Conservation (phyloP, 1,140 invertebrate species). For the Schlechtendalia chinensis region DNA sequence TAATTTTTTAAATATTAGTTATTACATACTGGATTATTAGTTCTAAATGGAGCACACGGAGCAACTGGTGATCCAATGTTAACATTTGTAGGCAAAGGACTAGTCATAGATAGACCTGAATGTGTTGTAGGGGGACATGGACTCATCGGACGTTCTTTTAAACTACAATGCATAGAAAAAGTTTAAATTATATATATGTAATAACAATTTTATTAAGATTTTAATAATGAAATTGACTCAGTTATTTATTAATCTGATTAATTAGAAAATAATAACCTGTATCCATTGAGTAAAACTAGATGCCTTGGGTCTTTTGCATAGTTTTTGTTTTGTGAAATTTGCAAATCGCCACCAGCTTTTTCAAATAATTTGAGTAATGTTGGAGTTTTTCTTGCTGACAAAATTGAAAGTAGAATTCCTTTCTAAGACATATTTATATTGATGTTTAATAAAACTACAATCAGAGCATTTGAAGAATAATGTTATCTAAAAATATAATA, state of each 20-base stretch:
- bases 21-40: constrained; percentile 41
- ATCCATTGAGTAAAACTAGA: constrained; percentile 76
- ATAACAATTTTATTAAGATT: no score
- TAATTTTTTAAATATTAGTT: background rate
- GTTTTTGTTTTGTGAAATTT: constrained; percentile 77
- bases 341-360: constrained; percentile 80
- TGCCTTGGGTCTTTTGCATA: constrained; percentile 86
- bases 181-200: no score
- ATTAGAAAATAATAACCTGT: constrained; percentile 56
- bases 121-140: constrained; percentile 58
- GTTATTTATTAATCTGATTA: background rate
- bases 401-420: constrained; percentile 80
- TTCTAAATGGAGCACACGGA: constrained; percentile 35
- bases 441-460: background rate
- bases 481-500: constrained; percentile 55
- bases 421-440: constrained; percentile 58
- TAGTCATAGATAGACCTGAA: constrained; percentile 57
- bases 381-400: constrained; percentile 84
- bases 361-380: constrained; percentile 75
- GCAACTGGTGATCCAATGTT: constrained; percentile 56
- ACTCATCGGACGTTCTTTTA: constrained; percentile 79
- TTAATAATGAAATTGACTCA: no score
- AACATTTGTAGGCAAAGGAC: constrained; percentile 62
- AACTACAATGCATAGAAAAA: constrained; percentile 57
- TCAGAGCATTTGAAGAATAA: background rate